Conservation (phyloP, 2,888 invertebrate species). For the Melanostoma mellinum region DNA sequence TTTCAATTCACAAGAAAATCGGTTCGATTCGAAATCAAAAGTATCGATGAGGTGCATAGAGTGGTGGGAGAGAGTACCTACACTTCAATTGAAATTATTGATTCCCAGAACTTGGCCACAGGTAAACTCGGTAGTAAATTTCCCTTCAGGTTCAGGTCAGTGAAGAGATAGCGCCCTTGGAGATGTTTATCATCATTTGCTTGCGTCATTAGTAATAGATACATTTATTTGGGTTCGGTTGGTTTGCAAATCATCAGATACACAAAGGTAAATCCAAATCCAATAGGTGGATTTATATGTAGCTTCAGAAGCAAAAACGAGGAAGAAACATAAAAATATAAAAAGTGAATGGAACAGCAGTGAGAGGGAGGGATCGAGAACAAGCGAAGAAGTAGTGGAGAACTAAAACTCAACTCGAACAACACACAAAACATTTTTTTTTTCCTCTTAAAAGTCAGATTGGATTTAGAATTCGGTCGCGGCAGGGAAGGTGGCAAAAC, state of each 20-base stretch:
- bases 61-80: constrained; percentile 8
- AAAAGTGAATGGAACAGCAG: constrained; percentile 61
- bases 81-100: constrained; percentile 4
- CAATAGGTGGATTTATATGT: constrained; percentile 50
- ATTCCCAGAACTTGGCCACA: constrained; percentile 28
- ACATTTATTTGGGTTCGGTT: constrained; percentile 29
- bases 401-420: constrained; percentile 42
- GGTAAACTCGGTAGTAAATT: constrained; percentile 35
- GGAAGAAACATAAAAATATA: constrained; percentile 30
- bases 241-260: constrained; percentile 42
- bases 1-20: constrained; percentile 25
- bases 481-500: constrained; percentile 64
- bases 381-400: constrained; percentile 23
- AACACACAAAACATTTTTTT: constrained; percentile 50
- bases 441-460: constrained; percentile 45
- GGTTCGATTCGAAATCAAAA: constrained; percentile 36
- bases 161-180: constrained; percentile 2
- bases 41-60: constrained; percentile 4
- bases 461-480: constrained; percentile 72
- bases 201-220: constrained; percentile 66
- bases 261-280: constrained; percentile 44
- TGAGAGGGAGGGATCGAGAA: constrained; percentile 57
- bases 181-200: constrained; percentile 44
- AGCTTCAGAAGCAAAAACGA: constrained; percentile 22
- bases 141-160: constrained; percentile 34